Conservation (phyloP, 1,140 invertebrate genomes). For the Orius insidiosus region DNA sequence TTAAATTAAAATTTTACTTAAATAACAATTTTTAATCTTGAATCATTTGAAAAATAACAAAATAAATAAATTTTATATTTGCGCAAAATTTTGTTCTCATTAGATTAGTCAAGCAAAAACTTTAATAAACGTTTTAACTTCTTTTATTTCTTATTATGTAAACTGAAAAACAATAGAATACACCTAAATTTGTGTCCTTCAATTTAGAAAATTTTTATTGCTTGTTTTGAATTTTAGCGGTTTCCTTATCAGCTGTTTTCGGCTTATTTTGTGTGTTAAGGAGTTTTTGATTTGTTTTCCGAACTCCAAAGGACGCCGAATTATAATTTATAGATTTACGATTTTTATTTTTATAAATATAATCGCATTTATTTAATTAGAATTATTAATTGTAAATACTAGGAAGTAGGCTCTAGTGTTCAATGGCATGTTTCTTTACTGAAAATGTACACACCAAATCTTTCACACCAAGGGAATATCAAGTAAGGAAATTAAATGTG, state of each 20-base stretch:
- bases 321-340: not conserved
- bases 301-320: not conserved
- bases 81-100: too few species aligned
- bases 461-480: conserved; percentile 57
- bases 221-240: not conserved
- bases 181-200: too few species aligned
- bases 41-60: too few species aligned
- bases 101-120: too few species aligned
- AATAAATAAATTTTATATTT: too few species aligned
- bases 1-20: too few species aligned
- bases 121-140: too few species aligned
- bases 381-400: not conserved
- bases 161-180: too few species aligned
- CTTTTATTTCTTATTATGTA: too few species aligned
- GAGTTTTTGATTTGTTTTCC: not conserved
- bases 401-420: not conserved
- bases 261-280: not conserved
- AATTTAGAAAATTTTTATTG: too few species aligned
- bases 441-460: conserved; percentile 47
- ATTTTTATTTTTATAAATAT: not conserved
- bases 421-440: conserved; percentile 39
- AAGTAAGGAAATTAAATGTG: conserved; percentile 28
- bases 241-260: not conserved
- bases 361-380: not conserved
- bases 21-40: too few species aligned